phyloP scores from a whole-genome alignment of 2,113 vertebrate genomes.

The Colistium nudipinnis region DNA sequence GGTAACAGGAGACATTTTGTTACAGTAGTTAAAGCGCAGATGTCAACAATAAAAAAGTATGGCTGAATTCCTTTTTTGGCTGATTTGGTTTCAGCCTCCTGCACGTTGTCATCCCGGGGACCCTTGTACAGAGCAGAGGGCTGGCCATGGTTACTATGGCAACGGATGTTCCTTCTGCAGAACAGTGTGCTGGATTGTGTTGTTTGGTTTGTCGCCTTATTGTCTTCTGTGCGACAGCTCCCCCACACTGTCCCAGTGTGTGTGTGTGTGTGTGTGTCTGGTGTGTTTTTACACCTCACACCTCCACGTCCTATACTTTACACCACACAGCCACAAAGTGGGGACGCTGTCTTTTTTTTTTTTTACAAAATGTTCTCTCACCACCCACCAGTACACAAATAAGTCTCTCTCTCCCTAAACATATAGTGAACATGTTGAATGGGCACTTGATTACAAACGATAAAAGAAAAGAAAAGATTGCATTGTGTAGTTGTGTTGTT shows the following conservation, averaged over 20 bases:
- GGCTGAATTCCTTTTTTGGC: background rate
- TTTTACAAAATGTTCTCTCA: background rate
- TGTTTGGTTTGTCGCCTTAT: background rate
- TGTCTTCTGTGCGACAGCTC: background rate
- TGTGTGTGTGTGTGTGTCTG: background rate
- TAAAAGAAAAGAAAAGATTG: background rate
- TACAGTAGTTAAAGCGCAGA: background rate
- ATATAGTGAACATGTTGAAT: background rate
- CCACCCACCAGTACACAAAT: background rate
- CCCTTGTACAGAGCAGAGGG: no score
- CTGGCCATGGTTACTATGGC: background rate
- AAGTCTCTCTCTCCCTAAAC: background rate
- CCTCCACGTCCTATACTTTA: no score
- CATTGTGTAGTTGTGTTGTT: background rate
- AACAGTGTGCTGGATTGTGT: background rate
- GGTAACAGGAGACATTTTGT: background rate
- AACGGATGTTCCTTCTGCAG: no score
- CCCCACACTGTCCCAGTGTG: background rate
- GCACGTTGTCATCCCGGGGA: background rate
- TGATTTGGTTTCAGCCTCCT: background rate
- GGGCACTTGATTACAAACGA: background rate
- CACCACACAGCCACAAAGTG: background rate
- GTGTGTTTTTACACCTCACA: background rate
- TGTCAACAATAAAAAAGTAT: background rate
- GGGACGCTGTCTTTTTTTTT: background rate